Evolutionary conservation across 2,888 invertebrate genomes (phyloP).

Genomic region (Suillia variegata): DNA sequence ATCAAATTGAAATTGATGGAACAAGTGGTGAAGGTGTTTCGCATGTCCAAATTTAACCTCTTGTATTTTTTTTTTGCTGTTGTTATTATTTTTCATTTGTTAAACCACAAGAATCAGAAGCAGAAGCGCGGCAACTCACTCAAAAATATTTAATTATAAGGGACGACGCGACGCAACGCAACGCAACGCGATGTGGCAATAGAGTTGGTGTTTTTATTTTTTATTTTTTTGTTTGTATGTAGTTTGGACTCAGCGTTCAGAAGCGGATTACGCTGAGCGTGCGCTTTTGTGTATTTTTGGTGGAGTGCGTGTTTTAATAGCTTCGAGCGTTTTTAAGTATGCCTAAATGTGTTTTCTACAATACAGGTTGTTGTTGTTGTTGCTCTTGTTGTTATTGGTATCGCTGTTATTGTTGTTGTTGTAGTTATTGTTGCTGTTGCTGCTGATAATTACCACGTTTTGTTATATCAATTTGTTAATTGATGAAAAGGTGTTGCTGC

Average conservation of each 20-base stretch:
- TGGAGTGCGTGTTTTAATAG: conserved; percentile 31
- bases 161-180: not conserved
- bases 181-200: not conserved
- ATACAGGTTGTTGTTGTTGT: conserved; percentile 17
- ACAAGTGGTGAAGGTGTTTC: conserved; percentile 13
- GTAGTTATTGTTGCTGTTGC: conserved; percentile 9
- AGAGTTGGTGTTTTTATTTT: no score
- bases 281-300: conserved; percentile 19
- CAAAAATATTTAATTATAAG: conserved; percentile 4
- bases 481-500: conserved; percentile 1
- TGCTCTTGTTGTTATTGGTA: conserved; percentile 11
- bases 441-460: conserved; percentile 47
- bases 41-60: no score
- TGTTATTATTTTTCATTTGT: not conserved
- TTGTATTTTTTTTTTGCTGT: no score
- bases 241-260: no score
- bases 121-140: not conserved
- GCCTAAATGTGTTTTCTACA: conserved; percentile 11
- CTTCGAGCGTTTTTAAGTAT: conserved; percentile 23
- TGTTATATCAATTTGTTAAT: conserved; percentile 54
- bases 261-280: conserved; percentile 22
- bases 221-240: no score
- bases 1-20: conserved; percentile 13
- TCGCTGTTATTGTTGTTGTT: conserved; percentile 11
- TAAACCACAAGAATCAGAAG: conserved; percentile 19